Conservation (phyloP, 2,888 invertebrate species). For the Stenurella melanura region DNA sequence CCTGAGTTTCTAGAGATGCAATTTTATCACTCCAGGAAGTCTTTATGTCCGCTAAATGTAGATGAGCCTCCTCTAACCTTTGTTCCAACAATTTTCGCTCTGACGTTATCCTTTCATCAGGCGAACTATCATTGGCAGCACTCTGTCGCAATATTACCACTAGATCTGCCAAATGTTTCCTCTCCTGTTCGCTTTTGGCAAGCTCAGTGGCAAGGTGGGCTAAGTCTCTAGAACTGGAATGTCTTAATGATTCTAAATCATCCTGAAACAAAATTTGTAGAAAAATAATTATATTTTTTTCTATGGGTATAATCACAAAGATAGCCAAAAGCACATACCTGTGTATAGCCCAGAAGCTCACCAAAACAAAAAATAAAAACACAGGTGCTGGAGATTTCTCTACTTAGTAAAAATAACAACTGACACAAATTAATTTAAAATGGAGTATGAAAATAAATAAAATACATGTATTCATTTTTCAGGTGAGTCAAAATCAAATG, state of each 20-base stretch:
- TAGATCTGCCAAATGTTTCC: constrained; percentile 81
- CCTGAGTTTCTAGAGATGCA: constrained; percentile 91
- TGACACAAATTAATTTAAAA: constrained; percentile 3
- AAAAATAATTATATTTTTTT: constrained; percentile 15
- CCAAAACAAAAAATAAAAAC: constrained; percentile 59
- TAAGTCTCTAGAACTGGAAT: constrained; percentile 84
- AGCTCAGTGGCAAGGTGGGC: constrained; percentile 81
- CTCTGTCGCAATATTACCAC: constrained; percentile 76
- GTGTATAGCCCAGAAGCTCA: constrained; percentile 68
- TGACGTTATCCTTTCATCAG: constrained; percentile 76
- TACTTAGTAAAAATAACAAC: neutral
- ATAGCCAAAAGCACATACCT: constrained; percentile 72
- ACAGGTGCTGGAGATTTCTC: constrained; percentile 49
- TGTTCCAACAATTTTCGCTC: constrained; percentile 83
- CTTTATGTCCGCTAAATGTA: constrained; percentile 92
- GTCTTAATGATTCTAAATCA: constrained; percentile 84
- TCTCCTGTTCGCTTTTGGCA: constrained; percentile 85
- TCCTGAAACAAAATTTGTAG: constrained; percentile 76
- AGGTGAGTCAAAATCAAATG: no score
- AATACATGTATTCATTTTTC: neutral
- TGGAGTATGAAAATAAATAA: neutral
- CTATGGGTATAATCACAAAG: neutral
- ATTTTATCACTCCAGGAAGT: constrained; percentile 95
- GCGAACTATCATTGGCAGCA: constrained; percentile 71
- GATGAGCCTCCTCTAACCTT: constrained; percentile 88